A percentile compares a stretch with the other conserved stretches of the same genome.
Evolutionary conservation across 1,140 invertebrate genomes (phyloP).

Genomic region (Drosophila pallidifrons): DNA sequence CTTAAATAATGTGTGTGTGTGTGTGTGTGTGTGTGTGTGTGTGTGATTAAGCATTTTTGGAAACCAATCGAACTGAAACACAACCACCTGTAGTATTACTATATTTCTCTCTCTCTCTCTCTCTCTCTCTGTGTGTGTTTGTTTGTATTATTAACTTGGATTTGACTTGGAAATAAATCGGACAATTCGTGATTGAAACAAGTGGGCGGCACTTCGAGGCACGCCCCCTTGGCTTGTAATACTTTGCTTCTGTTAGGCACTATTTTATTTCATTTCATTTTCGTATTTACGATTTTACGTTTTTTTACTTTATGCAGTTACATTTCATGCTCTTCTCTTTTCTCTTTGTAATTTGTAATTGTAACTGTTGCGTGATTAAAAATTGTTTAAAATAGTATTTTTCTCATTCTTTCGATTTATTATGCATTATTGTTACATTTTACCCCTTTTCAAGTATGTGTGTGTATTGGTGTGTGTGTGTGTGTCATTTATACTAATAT

Average conservation of each 20-base stretch:
- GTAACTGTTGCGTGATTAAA: conserved; percentile 36
- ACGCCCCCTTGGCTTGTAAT: conserved; percentile 39
- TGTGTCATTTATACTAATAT: conserved; percentile 39
- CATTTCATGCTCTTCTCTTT: background rate
- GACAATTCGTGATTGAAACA: conserved; percentile 21
- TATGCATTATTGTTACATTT: conserved; percentile 47
- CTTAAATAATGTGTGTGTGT: conserved; percentile 27
- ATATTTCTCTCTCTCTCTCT: too few species aligned
- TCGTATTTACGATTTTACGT: conserved; percentile 3
- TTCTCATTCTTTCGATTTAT: conserved; percentile 35
- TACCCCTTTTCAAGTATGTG: conserved; percentile 32
- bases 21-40: conserved; percentile 4
- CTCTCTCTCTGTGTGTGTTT: background rate
- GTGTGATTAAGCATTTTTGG: conserved; percentile 24
- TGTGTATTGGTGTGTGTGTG: conserved; percentile 9
- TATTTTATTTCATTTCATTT: conserved; percentile 40
- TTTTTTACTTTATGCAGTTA: conserved; percentile 5
- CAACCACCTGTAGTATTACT: background rate
- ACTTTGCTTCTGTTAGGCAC: conserved; percentile 76
- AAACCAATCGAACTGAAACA: conserved; percentile 13
- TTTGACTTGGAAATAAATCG: conserved; percentile 26
- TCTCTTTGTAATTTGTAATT: conserved; percentile 24
- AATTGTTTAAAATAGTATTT: conserved; percentile 43
- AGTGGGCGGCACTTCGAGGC: background rate
- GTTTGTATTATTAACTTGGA: background rate